Conservation (phyloP, 2,113 vertebrate genomes). For the Lophius piscatorius region DNA sequence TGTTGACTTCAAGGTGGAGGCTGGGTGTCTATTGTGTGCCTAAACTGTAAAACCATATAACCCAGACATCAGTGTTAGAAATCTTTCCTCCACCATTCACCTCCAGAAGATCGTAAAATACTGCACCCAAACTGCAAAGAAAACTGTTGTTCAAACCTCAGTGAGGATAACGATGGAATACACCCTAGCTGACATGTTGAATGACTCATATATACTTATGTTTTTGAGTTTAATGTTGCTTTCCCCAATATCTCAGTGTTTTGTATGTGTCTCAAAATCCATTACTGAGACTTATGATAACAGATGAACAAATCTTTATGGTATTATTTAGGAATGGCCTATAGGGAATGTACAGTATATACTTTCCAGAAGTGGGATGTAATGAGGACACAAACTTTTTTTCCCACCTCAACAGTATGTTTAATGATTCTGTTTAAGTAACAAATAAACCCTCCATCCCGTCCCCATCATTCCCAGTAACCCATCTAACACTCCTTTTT, state of each 20-base stretch:
- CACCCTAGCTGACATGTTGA: neutral
- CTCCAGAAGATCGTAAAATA: neutral
- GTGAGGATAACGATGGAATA: too few relatives aligned
- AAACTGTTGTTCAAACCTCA: too few relatives aligned
- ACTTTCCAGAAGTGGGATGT: too few relatives aligned
- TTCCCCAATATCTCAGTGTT: neutral
- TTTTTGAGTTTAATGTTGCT: neutral
- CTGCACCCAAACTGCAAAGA: too few relatives aligned
- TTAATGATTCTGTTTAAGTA: too few relatives aligned
- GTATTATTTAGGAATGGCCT: neutral
- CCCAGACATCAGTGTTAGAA: conserved; percentile 18
- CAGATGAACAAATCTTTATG: neutral
- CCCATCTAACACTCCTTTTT: too few relatives aligned
- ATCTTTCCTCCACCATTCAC: conserved; percentile 4
- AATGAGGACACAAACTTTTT: too few relatives aligned
- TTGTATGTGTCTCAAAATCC: neutral
- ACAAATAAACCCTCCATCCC: too few relatives aligned
- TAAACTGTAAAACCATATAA: conserved; percentile 3
- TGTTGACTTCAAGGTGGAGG: neutral
- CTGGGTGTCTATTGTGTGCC: conserved; percentile 2
- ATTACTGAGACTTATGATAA: neutral
- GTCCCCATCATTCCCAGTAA: too few relatives aligned
- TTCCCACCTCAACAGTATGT: too few relatives aligned
- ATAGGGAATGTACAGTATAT: neutral
- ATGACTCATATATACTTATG: neutral